These are phyloP conservation scores for Pyrocephalus nanus DNA, from an alignment of 2,797 vertebrate genomes.

Conservation along the genomic window DNA sequence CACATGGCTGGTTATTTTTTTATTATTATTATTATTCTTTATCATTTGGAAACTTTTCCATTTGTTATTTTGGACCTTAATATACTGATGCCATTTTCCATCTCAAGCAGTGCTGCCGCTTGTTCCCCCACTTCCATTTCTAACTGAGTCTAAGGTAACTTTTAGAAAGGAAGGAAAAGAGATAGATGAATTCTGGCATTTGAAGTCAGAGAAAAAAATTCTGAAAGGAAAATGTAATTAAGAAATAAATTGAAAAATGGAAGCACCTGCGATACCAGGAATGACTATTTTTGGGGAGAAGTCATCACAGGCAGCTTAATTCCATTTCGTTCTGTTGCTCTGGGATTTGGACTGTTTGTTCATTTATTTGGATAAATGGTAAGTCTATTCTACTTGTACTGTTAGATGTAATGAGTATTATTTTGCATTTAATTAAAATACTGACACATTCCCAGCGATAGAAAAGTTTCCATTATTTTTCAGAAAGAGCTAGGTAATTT, in stretches of 20 bases:
- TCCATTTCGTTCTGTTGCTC: constrained; percentile 39
- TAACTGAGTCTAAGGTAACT: constrained; percentile 13
- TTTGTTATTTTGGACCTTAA: background rate
- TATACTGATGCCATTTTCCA: background rate
- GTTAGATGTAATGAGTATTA: constrained; percentile 23
- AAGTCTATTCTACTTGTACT: constrained; percentile 8
- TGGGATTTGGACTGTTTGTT: constrained; percentile 38
- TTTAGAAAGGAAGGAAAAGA: constrained; percentile 8
- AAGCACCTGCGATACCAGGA: constrained; percentile 40
- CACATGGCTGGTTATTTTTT: background rate
- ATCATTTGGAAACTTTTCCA: background rate
- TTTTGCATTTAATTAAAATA: constrained; percentile 54
- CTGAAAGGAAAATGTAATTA: constrained; percentile 57
- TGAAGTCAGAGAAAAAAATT: constrained; percentile 7
- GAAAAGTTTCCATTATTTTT: constrained; percentile 15
- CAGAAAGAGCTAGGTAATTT: background rate
- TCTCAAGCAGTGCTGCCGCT: background rate
- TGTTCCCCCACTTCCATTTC: background rate
- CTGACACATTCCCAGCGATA: background rate
- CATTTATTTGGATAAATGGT: constrained; percentile 36
- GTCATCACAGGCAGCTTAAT: constrained; percentile 36
- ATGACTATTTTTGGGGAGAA: constrained; percentile 33
- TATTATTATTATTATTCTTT: background rate
- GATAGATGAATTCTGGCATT: constrained; percentile 43
- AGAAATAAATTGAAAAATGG: constrained; percentile 58